Percentiles rank a stretch among this genome's conserved stretches.
phyloP scores from a whole-genome alignment of 1,140 invertebrate genomes.

The Bacillus rossius region DNA sequence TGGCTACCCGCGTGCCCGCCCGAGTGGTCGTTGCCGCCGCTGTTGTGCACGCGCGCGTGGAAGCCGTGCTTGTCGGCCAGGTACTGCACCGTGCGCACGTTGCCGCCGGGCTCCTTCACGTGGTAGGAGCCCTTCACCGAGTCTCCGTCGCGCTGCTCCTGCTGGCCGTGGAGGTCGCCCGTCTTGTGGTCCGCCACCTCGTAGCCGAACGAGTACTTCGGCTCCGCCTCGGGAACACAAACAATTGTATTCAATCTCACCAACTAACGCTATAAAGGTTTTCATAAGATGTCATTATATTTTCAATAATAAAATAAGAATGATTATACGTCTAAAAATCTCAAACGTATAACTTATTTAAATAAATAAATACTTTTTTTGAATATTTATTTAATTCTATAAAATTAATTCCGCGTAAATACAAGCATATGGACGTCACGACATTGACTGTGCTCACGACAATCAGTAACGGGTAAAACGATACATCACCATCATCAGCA shows the following conservation, averaged over 20 bases:
- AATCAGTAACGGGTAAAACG: no score
- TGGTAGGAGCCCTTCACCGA: slow-evolving; percentile 28
- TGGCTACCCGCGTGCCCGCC: neutral
- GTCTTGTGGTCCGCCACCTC: slow-evolving; percentile 20
- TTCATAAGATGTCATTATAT: neutral
- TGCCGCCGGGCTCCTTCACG: slow-evolving; percentile 47
- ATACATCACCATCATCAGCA: no score
- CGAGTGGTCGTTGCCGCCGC: neutral
- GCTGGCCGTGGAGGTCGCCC: slow-evolving; percentile 21
- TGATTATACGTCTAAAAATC: neutral
- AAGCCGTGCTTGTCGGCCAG: slow-evolving; percentile 33
- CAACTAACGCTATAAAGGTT: neutral
- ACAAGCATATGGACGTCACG: no score
- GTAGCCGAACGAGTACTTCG: slow-evolving; percentile 22
- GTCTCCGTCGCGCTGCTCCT: slow-evolving; percentile 14
- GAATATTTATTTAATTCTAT: neutral
- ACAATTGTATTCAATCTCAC: neutral
- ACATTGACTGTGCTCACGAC: no score
- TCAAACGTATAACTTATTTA: neutral
- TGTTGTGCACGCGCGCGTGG: slow-evolving; percentile 5
- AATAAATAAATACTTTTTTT: neutral
- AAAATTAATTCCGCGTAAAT: no score
- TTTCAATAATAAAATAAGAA: neutral
- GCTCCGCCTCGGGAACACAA: slow-evolving; percentile 1
- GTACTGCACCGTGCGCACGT: slow-evolving; percentile 40